Evolutionary conservation across 1,140 invertebrate genomes (phyloP).

Genomic region (Leptoteleia sp.): DNA sequence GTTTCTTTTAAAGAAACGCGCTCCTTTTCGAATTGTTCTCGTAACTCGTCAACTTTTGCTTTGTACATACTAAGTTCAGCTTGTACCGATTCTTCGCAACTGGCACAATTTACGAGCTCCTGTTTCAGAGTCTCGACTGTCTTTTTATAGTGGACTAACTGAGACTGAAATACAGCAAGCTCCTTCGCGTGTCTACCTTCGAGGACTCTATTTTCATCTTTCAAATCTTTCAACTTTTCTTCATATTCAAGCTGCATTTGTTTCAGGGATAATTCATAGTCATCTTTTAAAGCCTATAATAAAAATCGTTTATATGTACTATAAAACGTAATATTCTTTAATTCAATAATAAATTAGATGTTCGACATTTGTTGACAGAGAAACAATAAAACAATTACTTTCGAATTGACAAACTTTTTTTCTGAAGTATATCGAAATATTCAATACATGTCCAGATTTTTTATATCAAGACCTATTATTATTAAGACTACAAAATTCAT

Average conservation of each 20-base stretch:
- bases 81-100: slow-evolving; percentile 66
- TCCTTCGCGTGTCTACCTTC: slow-evolving; percentile 76
- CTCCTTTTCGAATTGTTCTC: slow-evolving; percentile 61
- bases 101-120: slow-evolving; percentile 69
- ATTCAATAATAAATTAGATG: no score
- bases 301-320: no score
- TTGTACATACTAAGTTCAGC: slow-evolving; percentile 70
- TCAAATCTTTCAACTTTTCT: slow-evolving; percentile 66
- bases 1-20: slow-evolving; percentile 40
- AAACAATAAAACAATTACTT: no score
- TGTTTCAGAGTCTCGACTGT: slow-evolving; percentile 74
- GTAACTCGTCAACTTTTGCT: slow-evolving; percentile 63
- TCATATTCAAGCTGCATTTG: slow-evolving; percentile 71
- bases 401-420: no score
- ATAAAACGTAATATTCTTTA: no score
- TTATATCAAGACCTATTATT: no score
- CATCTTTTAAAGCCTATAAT: slow-evolving; percentile 68
- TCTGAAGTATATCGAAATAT: no score
- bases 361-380: no score
- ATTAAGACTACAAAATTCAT: no score
- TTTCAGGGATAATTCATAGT: slow-evolving; percentile 67
- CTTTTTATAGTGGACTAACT: slow-evolving; percentile 74
- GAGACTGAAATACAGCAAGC: slow-evolving; percentile 74
- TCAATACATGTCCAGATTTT: no score
- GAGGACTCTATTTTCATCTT: slow-evolving; percentile 72